phyloP scores from a whole-genome alignment of 2,113 vertebrate genomes.

The Lota lota region DNA sequence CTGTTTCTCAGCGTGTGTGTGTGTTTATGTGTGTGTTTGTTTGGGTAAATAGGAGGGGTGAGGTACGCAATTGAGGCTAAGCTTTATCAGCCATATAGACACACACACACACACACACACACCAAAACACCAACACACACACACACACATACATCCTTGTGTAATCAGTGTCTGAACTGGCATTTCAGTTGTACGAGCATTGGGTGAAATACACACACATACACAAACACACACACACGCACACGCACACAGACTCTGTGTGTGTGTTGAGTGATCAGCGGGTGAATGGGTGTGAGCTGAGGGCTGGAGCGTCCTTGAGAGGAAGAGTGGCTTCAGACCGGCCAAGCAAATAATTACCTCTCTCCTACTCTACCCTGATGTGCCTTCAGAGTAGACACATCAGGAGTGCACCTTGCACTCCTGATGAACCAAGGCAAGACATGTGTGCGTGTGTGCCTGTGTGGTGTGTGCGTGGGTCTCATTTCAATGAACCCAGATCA shows the following conservation, averaged over 20 bases:
- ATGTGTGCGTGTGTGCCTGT: neutral
- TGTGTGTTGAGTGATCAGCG: conserved; percentile 33
- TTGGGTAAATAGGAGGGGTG: too few species aligned
- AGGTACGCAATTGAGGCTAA: too few species aligned
- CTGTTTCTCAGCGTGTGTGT: too few species aligned
- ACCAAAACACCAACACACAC: neutral
- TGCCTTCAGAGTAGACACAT: neutral
- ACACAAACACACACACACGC: neutral
- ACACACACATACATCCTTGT: conserved; percentile 16
- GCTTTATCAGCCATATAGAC: too few species aligned
- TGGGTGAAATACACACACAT: neutral
- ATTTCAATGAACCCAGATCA: too few species aligned
- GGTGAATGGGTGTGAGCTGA: conserved; percentile 25
- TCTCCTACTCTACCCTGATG: conserved; percentile 30
- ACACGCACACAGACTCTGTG: neutral
- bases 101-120: too few species aligned
- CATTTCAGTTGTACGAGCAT: neutral
- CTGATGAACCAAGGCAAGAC: neutral
- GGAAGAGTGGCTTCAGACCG: conserved; percentile 51
- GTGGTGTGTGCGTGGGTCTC: conserved; percentile 9
- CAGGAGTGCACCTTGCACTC: neutral
- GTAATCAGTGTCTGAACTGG: conserved; percentile 4
- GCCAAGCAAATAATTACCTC: conserved; percentile 68
- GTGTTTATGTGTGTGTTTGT: neutral
- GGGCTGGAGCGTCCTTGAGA: conserved; percentile 58